Evolutionary conservation across 2,888 invertebrate species (phyloP), one percentile per base, ranked within the genome.

Genomic region (Salpingus planirostris): DNA sequence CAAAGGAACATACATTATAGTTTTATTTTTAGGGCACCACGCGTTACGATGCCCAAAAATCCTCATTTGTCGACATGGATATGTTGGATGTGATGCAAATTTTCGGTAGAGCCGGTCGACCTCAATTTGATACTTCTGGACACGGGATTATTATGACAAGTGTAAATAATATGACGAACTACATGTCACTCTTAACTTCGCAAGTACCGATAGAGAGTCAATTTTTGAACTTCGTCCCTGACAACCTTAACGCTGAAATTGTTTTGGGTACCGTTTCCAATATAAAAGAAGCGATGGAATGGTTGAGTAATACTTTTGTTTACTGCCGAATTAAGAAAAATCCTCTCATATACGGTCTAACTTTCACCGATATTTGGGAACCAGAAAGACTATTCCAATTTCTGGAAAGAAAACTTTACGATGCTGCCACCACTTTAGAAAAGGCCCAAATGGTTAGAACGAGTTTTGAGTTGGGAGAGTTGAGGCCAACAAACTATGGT

Each of bases 181-280:
- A 98, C 59, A 70, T 99, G 33, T 87, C 89, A 1, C 71, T 95
- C 29, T 74, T 99, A 57, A 95, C 93, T 1, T 89, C 93, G 58
- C 96, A 97, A 66, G 89, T 90, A 61, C 97, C 98, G 0, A 99
- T 99, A 41, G 98, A 99, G 65, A 95, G 95, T 55, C 92, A 92
- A 65, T 96, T 99, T 54, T 80, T 93, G 36, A 80, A 80, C 53
- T 80, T 86, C 48, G 66, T 99, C 32, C 84, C 88, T 2, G 97
- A 99, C 64, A 96, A 98, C 69, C 73, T 99, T 38, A 99, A 98
- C 68, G 98, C 98, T 14, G 98, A 99, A 74, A 87, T 89, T 29
- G 80, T 90, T 0, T 69, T 96, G 10, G 97, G 98, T n/a, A 97
- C 95, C 1, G 92, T 99, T 14, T 82, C 89, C 0, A 97, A 89